phyloP scores from a whole-genome alignment of 2,113 vertebrate genomes.

The Colossoma macropomum region DNA sequence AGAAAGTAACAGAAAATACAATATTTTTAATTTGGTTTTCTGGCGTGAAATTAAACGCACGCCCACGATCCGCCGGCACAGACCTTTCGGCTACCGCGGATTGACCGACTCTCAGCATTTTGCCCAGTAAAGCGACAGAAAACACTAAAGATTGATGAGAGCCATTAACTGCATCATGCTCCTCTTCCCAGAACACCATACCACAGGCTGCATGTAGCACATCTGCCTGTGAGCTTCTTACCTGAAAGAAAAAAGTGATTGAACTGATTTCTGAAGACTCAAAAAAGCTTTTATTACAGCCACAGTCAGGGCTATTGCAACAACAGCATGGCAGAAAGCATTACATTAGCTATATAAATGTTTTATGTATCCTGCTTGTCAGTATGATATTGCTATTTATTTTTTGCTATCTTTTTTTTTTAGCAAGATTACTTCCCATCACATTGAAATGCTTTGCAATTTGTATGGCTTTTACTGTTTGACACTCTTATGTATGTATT shows the following conservation, averaged over 20 bases:
- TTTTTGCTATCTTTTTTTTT: no score
- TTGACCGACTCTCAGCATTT: conserved; percentile 11
- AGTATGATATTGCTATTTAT: no score
- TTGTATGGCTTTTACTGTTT: no score
- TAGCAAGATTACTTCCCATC: no score
- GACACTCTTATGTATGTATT: no score
- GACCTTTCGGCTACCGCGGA: conserved; percentile 1
- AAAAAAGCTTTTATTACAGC: no score
- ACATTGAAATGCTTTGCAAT: no score
- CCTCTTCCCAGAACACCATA: not conserved
- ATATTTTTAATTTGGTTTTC: conserved; percentile 25
- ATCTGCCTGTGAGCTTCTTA: not conserved
- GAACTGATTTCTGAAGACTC: not conserved
- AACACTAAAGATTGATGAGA: conserved; percentile 23
- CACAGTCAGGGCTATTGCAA: no score
- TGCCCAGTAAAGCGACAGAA: conserved; percentile 1
- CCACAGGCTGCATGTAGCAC: not conserved
- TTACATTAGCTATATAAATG: no score
- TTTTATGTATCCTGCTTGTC: no score
- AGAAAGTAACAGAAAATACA: conserved; percentile 12
- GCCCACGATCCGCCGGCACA: not conserved
- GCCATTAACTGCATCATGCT: conserved; percentile 15
- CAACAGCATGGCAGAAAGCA: no score
- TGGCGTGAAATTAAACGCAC: conserved; percentile 24
- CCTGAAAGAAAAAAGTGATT: not conserved